A percentile compares a stretch with the other conserved stretches of the same genome.
Evolutionary conservation across 1,140 invertebrate species (phyloP).

Genomic region (Platyura marginata): DNA sequence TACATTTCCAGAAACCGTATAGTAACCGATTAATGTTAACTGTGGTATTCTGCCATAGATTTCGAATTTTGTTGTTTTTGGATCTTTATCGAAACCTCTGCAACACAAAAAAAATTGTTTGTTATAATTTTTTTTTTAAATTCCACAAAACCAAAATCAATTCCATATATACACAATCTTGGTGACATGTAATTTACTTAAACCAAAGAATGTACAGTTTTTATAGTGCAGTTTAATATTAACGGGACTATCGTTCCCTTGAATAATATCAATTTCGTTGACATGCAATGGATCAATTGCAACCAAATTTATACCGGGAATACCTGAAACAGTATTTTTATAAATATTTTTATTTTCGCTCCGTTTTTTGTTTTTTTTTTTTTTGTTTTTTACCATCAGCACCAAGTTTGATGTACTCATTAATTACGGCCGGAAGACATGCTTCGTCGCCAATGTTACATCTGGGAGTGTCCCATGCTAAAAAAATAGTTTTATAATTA

Average conservation of each 20-base stretch:
- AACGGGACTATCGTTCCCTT: background rate
- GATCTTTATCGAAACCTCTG: conserved; percentile 1
- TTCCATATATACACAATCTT: background rate
- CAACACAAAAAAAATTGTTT: background rate
- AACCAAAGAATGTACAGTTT: background rate
- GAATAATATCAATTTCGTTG: background rate
- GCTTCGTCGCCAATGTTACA: conserved; percentile 8
- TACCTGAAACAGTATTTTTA: background rate
- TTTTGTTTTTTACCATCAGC: background rate
- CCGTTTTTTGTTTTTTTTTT: background rate
- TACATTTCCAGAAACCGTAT: background rate
- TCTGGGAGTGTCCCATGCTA: conserved; percentile 11
- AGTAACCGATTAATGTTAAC: background rate
- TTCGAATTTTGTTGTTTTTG: background rate
- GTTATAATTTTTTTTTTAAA: too few species aligned
- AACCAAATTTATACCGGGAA: background rate
- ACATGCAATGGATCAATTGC: conserved; percentile 2
- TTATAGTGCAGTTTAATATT: background rate
- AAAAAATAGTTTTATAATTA: conserved; percentile 3
- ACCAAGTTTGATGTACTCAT: background rate
- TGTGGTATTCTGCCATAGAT: background rate
- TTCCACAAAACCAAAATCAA: background rate
- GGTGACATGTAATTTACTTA: background rate
- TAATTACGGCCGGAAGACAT: conserved; percentile 7
- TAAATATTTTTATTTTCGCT: background rate